phyloP scores from a whole-genome alignment of 2,113 vertebrate genomes.

The Potamarius usumacintae region DNA sequence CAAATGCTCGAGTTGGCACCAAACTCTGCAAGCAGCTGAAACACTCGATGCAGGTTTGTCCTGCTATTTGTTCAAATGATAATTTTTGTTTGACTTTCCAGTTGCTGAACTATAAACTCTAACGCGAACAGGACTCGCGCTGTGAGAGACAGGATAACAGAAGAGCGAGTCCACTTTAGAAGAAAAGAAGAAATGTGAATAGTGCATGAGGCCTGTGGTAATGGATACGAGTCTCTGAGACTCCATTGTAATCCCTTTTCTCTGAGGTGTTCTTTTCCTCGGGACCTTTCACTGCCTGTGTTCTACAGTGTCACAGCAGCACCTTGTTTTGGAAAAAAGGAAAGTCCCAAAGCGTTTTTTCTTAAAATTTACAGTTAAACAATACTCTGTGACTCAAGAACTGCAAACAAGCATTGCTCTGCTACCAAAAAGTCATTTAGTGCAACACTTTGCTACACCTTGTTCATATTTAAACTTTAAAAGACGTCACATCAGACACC shows the following conservation, averaged over 20 bases:
- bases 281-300: conserved; percentile 25
- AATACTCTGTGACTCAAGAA: too few relatives aligned
- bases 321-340: neutral
- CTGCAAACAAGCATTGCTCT: neutral
- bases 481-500: neutral
- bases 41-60: neutral
- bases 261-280: conserved; percentile 3
- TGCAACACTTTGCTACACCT: neutral
- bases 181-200: conserved; percentile 37
- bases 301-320: conserved; percentile 8
- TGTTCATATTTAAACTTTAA: neutral
- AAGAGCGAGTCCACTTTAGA: neutral
- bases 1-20: neutral
- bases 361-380: neutral
- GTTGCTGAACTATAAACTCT: neutral
- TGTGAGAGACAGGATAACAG: neutral
- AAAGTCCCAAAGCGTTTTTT: neutral
- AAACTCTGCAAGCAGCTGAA: neutral
- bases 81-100: neutral
- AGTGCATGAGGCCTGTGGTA: conserved; percentile 42
- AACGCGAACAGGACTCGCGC: neutral
- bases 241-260: conserved; percentile 30
- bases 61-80: neutral
- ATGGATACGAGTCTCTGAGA: conserved; percentile 26
- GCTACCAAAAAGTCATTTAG: neutral